Evolutionary conservation across 2,797 vertebrate species (phyloP).

Genomic region (Limosa lapponica): DNA sequence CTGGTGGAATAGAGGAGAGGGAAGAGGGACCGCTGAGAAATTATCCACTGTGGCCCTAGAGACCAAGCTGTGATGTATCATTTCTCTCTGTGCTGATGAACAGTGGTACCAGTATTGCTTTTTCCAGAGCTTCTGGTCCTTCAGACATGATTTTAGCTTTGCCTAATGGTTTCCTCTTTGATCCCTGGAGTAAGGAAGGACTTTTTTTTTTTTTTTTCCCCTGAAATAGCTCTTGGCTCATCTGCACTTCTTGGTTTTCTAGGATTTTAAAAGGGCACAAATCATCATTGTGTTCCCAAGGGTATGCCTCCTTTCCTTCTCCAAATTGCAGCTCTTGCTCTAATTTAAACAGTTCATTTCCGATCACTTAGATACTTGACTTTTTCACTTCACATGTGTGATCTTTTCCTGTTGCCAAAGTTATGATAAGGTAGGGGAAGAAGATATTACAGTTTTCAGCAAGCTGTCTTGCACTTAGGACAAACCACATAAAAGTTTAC

Average conservation of each 20-base stretch:
- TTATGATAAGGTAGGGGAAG: not conserved
- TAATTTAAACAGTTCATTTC: constrained; percentile 15
- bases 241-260: not conserved
- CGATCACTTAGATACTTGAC: not conserved
- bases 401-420: not conserved
- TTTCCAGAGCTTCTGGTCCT: not conserved
- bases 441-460: not conserved
- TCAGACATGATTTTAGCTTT: not conserved
- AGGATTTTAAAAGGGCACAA: constrained; percentile 9
- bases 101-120: not conserved
- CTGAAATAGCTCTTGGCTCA: not conserved
- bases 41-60: not conserved
- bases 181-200: not conserved
- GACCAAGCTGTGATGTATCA: not conserved
- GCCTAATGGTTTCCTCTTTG: not conserved
- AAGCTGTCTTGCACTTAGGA: not conserved
- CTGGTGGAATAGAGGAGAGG: not conserved
- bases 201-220: not conserved
- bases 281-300: not conserved
- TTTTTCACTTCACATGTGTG: not conserved
- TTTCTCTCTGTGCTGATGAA: not conserved
- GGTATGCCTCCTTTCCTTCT: not conserved
- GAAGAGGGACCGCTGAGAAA: not conserved
- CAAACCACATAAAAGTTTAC: not conserved
- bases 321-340: not conserved